Conservation (phyloP, 2,888 invertebrate genomes). For the Stenotaenia linearis region DNA sequence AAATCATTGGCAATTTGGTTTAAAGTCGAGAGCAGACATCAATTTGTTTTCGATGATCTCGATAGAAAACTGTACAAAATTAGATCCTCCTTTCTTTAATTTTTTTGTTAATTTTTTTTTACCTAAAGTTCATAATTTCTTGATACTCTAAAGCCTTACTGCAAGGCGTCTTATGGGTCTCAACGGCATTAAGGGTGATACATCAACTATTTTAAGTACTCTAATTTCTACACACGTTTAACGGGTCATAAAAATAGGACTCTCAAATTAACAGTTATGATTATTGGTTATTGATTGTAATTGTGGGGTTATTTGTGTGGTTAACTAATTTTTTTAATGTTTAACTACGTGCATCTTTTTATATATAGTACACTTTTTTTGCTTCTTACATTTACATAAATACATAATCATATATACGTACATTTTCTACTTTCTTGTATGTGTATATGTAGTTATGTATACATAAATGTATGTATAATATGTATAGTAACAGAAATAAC, state of each 20-base stretch:
- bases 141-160: background rate
- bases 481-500: constrained; percentile 29
- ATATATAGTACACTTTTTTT: background rate
- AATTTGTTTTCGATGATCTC: constrained; percentile 21
- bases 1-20: constrained; percentile 15
- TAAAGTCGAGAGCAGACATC: constrained; percentile 17
- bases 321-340: constrained; percentile 24
- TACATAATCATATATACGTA: constrained; percentile 3
- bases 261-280: constrained; percentile 33
- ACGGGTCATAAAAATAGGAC: constrained; percentile 33
- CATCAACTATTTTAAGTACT: constrained; percentile 28
- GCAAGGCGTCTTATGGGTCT: background rate
- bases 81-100: constrained; percentile 7
- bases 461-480: constrained; percentile 8
- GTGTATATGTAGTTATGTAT: background rate
- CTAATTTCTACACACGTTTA: constrained; percentile 29
- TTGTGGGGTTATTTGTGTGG: constrained; percentile 33
- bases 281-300: constrained; percentile 33
- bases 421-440: background rate
- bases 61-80: constrained; percentile 33
- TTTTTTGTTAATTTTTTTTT: constrained; percentile 8
- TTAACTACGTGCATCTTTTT: constrained; percentile 32
- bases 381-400: background rate
- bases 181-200: background rate
- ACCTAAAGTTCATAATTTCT: constrained; percentile 15